Conservation (phyloP, 2,113 vertebrate species). For the Chascanopsetta lugubris region DNA sequence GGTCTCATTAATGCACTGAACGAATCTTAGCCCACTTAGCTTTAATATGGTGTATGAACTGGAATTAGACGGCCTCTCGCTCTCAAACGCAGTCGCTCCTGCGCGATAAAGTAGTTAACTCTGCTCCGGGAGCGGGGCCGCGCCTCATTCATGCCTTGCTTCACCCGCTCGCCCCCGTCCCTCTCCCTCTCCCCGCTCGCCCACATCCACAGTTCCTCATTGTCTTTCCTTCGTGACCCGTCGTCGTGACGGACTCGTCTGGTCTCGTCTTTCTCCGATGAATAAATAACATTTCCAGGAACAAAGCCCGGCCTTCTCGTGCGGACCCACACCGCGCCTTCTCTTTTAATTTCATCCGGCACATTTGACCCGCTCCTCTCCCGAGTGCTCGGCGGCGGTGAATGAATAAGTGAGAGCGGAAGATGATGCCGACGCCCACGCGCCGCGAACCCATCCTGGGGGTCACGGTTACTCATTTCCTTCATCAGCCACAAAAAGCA, state of each 20-base stretch:
- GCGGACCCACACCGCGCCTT: neutral
- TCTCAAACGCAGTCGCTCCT: too few species aligned
- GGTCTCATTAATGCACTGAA: neutral
- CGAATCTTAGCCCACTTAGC: neutral
- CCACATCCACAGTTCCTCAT: neutral
- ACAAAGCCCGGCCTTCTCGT: too few species aligned
- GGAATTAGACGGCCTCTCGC: too few species aligned
- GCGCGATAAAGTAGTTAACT: too few species aligned
- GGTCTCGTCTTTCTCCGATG: too few species aligned
- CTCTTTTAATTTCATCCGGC: neutral
- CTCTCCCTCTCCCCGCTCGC: neutral
- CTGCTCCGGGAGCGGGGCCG: too few species aligned
- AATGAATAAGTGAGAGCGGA: slow-evolving; percentile 35
- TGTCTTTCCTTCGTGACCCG: neutral
- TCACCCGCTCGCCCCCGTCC: too few species aligned
- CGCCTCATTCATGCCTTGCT: neutral
- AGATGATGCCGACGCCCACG: slow-evolving; percentile 38
- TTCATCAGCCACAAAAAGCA: slow-evolving; percentile 28
- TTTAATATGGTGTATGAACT: too few species aligned
- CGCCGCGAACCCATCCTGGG: slow-evolving; percentile 36
- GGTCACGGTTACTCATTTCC: slow-evolving; percentile 54
- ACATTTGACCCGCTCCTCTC: slow-evolving; percentile 8
- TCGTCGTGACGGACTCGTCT: too few species aligned
- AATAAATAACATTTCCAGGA: too few species aligned
- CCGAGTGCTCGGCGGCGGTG: neutral